Percentiles rank a stretch among this genome's conserved stretches.
Conservation (phyloP, 2,113 vertebrate genomes). For the Camelus bactrianus region DNA sequence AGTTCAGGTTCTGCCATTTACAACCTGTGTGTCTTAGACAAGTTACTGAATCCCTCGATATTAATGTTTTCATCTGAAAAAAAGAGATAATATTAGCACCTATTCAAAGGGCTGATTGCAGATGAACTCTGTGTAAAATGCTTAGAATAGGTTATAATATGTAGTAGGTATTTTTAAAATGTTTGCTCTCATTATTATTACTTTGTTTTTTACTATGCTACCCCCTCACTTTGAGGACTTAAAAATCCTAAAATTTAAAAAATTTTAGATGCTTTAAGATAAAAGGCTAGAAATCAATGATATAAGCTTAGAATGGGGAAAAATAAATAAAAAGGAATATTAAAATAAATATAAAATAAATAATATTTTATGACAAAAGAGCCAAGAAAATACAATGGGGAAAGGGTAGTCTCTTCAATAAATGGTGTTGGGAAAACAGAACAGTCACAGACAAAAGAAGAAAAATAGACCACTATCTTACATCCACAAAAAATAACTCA, state of each 20-base stretch:
- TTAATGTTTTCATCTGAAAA: background rate
- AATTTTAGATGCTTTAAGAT: background rate
- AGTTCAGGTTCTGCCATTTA: background rate
- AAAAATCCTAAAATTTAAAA: background rate
- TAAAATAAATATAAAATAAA: background rate
- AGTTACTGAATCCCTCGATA: background rate
- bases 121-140: background rate
- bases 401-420: background rate
- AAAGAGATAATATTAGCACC: background rate
- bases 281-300: background rate
- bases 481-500: background rate
- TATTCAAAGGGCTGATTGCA: background rate
- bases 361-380: background rate
- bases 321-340: background rate
- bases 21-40: background rate
- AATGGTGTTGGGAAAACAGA: background rate
- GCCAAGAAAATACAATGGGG: background rate
- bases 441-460: background rate
- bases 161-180: background rate
- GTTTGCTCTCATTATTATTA: background rate
- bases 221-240: background rate
- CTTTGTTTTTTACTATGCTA: background rate
- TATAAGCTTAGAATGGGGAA: background rate
- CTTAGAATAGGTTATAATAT: background rate
- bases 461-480: background rate